phyloP scores from a whole-genome alignment of 2,888 invertebrate genomes.

The Macropis europaea region DNA sequence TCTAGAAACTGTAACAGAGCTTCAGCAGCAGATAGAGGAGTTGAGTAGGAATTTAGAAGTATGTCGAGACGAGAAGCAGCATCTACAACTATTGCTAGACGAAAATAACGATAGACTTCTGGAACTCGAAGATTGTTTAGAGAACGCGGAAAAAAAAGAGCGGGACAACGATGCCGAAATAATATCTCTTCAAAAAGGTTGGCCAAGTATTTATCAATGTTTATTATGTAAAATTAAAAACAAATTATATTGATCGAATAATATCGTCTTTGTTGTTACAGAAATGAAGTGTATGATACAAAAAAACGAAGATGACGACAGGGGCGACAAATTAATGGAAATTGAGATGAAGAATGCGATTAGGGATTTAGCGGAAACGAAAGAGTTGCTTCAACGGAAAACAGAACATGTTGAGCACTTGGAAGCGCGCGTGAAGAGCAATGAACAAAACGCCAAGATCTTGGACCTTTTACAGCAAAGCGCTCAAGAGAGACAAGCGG shows the following conservation, averaged over 20 bases:
- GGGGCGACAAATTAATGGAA: constrained; percentile 60
- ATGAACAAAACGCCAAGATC: constrained; percentile 50
- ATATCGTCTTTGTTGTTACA: constrained; percentile 14
- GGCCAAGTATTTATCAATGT: neutral
- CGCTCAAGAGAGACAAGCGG: constrained; percentile 53
- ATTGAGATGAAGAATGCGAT: constrained; percentile 62
- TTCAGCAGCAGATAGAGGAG: constrained; percentile 35
- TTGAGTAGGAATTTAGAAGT: constrained; percentile 47
- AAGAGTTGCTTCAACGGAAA: constrained; percentile 45
- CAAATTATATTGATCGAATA: neutral
- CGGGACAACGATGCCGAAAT: constrained; percentile 73
- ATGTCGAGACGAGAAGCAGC: constrained; percentile 46
- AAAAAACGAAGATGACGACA: constrained; percentile 32
- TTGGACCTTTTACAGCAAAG: constrained; percentile 53
- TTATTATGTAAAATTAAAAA: neutral
- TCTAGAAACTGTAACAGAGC: constrained; percentile 23
- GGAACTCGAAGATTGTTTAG: constrained; percentile 44
- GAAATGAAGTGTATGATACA: constrained; percentile 67
- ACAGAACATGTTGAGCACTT: constrained; percentile 48
- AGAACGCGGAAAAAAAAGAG: constrained; percentile 46
- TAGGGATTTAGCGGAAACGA: constrained; percentile 55
- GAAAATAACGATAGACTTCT: constrained; percentile 40
- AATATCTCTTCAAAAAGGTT: constrained; percentile 68
- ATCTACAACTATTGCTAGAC: constrained; percentile 28
- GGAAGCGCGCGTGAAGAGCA: constrained; percentile 42